Base-by-base conservation (phyloP, 2,888 invertebrate genomes). In the Agrotis clavis region DNA sequence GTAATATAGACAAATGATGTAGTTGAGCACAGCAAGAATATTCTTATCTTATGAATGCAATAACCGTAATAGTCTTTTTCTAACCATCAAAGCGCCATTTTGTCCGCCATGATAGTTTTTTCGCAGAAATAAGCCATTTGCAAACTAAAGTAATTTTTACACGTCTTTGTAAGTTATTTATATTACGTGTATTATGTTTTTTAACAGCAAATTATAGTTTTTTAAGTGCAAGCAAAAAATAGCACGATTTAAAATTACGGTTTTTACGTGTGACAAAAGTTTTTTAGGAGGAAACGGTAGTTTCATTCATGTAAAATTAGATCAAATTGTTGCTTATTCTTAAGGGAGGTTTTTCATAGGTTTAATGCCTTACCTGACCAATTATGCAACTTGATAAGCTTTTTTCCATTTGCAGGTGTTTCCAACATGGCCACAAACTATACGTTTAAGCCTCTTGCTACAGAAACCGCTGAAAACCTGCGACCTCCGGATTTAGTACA, bases 201-300 rank as follows among this genome's bases (percentile, higher is more conserved):
- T 50, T 78, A 67, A 57, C 63, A 65, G 62, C 67, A 69, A 73
- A 67, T 78, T 67, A 69, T 53, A 45, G 57, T 78, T 79, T 81
- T 78, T 69, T 6, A 41, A 11, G 2, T 5, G 1, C 18, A 4
- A 21, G 21, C n/a, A 79, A 66, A 60, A 67, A 66, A 45, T 4
- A 1, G 3, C 25, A 35, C 25, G 13, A 35, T 69, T 21, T 1
- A 19, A 54, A 66, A 66, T 76, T 53, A 69, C 63, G 13, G 59
- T 67, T 45, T 6, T 53, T 53, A 50, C 21, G 18, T 16, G 51
- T 62, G 50, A 47, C 35, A 62, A 41, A 48, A 41, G 41, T 50
- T 64, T 71, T 79, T 54, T 50, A n/a, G 0, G 4, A 9, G 4
- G 18, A 30, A 71, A 62, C 71, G 41, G 19, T 56, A 19, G 11